phyloP scores from a whole-genome alignment of 2,888 invertebrate genomes.

The Cheilosia vulpina region DNA sequence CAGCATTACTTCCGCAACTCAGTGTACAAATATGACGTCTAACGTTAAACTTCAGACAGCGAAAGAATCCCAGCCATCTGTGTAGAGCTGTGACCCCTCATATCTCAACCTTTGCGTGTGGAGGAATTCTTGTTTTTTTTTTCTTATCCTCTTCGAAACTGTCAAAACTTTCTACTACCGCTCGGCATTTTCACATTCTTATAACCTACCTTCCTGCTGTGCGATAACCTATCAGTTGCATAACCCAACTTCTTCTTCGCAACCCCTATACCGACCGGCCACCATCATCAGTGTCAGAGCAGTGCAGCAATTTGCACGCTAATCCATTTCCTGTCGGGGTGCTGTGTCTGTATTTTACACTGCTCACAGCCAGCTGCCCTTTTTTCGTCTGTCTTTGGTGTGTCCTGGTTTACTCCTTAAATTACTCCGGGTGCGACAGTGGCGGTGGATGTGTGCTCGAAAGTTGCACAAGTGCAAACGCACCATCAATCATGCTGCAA shows the following conservation, averaged over 20 bases:
- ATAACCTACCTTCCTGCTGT: constrained; percentile 45
- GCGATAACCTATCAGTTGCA: constrained; percentile 73
- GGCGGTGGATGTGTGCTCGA: constrained; percentile 20
- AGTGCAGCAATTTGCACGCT: constrained; percentile 73
- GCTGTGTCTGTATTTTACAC: constrained; percentile 58
- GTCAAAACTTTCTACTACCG: constrained; percentile 34
- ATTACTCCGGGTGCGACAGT: constrained; percentile 28
- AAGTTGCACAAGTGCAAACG: constrained; percentile 67
- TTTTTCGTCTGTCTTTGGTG: constrained; percentile 18
- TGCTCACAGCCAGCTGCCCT: constrained; percentile 40
- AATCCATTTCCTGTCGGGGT: constrained; percentile 70
- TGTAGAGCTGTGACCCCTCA: constrained; percentile 20
- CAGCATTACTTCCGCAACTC: constrained; percentile 49
- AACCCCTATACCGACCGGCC: constrained; percentile 21
- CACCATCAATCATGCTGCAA: constrained; percentile 70
- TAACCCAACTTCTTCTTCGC: constrained; percentile 51
- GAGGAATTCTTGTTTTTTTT: constrained; percentile 1
- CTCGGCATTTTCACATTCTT: constrained; percentile 42
- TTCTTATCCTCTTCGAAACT: constrained; percentile 9
- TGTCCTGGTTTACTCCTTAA: constrained; percentile 65
- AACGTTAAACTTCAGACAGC: constrained; percentile 53
- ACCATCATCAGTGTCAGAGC: constrained; percentile 67
- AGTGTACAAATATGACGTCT: constrained; percentile 51
- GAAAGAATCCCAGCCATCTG: constrained; percentile 34
- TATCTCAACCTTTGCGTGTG: not conserved